phyloP scores from a whole-genome alignment of 2,113 vertebrate species.

The Azemiops feae region DNA sequence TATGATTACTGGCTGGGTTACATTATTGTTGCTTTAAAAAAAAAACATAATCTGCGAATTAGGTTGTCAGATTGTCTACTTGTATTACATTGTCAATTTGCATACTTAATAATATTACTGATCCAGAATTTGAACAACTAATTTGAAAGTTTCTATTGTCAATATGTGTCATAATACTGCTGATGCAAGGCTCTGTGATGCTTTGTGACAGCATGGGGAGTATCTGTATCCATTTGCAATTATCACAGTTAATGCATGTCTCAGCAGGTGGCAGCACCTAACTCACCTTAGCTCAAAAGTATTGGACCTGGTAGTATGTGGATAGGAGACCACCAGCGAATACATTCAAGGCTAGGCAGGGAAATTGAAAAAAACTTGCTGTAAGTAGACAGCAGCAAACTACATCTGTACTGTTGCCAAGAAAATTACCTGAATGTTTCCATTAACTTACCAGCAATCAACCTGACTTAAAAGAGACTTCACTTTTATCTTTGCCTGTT shows the following conservation, averaged over 20 bases:
- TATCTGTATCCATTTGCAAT: slow-evolving; percentile 19
- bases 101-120: not conserved
- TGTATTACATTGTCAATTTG: not conserved
- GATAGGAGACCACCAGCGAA: not conserved
- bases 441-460: not conserved
- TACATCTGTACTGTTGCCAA: not conserved
- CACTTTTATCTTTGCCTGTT: not conserved
- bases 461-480: not conserved
- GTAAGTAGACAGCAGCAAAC: not conserved
- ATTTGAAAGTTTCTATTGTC: slow-evolving; percentile 31
- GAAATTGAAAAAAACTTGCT: not conserved
- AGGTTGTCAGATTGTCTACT: fast-evolving
- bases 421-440: not conserved
- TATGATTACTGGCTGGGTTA: not conserved
- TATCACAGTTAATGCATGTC: not conserved
- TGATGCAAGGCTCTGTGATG: slow-evolving; percentile 25
- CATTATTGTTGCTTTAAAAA: not conserved
- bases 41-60: not conserved
- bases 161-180: slow-evolving; percentile 32
- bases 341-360: not conserved
- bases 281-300: not conserved
- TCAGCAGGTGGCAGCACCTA: not conserved
- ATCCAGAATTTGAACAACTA: not conserved
- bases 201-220: slow-evolving; percentile 24
- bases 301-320: not conserved